Conservation (phyloP, 1,140 invertebrate genomes). For the Brachionus calyciflorus region DNA sequence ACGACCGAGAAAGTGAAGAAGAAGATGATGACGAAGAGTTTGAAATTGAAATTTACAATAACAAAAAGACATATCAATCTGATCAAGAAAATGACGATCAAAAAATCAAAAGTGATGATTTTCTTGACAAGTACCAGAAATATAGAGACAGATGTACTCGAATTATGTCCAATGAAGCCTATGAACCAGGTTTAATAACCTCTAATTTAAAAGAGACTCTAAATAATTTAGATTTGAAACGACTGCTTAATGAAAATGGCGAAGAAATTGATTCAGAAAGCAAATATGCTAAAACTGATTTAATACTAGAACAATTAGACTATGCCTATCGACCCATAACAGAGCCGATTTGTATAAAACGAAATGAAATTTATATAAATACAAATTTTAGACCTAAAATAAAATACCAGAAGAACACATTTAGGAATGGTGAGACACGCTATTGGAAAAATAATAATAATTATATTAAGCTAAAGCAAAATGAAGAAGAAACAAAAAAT, state of each 20-base stretch:
- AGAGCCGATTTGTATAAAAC: neutral
- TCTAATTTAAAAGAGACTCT: conserved; percentile 23
- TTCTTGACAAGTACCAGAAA: conserved; percentile 2
- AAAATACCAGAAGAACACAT: neutral
- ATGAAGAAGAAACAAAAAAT: neutral
- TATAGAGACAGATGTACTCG: conserved; percentile 16
- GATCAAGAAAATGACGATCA: neutral
- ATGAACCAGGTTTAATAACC: neutral
- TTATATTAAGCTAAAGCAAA: neutral
- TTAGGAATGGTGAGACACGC: neutral
- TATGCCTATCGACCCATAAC: conserved; percentile 26
- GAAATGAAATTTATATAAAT: conserved; percentile 35
- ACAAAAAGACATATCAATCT: neutral
- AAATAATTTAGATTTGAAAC: neutral
- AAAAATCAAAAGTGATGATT: neutral
- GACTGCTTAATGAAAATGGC: neutral
- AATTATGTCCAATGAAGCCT: conserved; percentile 25
- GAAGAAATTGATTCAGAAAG: neutral
- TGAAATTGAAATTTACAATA: neutral
- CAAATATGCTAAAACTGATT: neutral
- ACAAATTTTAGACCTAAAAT: neutral
- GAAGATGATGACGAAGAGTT: neutral
- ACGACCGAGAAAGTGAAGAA: neutral
- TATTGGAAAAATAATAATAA: conserved; percentile 27
- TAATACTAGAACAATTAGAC: conserved; percentile 4